Base-by-base conservation (phyloP, 2,113 vertebrate genomes). In the Epinephelus fuscoguttatus region DNA sequence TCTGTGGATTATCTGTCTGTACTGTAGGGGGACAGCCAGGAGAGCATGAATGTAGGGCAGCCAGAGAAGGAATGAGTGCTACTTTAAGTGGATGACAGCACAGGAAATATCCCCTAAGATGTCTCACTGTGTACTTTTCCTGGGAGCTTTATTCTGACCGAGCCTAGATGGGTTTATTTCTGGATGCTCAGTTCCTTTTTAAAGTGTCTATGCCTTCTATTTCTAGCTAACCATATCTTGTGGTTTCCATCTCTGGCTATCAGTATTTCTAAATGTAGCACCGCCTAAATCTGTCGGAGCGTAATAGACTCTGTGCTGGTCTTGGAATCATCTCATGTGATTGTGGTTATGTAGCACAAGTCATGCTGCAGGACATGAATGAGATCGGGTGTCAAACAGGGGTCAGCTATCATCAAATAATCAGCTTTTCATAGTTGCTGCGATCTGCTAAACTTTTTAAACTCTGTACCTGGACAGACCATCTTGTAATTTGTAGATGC, bases 81-180 rank as follows among this genome's bases (percentile, higher is more conserved):
- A 63, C 74, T 86, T 88, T 89, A 90, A 85, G 88, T 90, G 81
- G 82, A 87, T 90, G 84, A 84, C 75, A 70, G 78, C 2, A n/a
- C 78, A 66, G 79, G 50, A 93, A 94, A 92, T 88, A 91, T 72
- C 82, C 80, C 80, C 84, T 83, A 78, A 89, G 78, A 84, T 64
- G 77, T 59, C 37, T 81, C 49, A 81, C 23, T 82, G 11, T 57
- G 55, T 84, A 70, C 68, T 84, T 87, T 83, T 84, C 80, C 27
- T 56, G 55, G 78, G 19, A 70, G 72, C 72, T 82, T 86, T 86
- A 81, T 55, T 25, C 70, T 42, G n/a, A 74, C 42, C 21, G 6
- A 23, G 25, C 37, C 61, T 81, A 84, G 86, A 89, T 84, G 78
- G 70, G 8, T 86, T 89, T 94, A 94, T 94, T 94, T 89, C 78